Conservation (phyloP, 2,113 vertebrate genomes). For the Gallinago media region DNA sequence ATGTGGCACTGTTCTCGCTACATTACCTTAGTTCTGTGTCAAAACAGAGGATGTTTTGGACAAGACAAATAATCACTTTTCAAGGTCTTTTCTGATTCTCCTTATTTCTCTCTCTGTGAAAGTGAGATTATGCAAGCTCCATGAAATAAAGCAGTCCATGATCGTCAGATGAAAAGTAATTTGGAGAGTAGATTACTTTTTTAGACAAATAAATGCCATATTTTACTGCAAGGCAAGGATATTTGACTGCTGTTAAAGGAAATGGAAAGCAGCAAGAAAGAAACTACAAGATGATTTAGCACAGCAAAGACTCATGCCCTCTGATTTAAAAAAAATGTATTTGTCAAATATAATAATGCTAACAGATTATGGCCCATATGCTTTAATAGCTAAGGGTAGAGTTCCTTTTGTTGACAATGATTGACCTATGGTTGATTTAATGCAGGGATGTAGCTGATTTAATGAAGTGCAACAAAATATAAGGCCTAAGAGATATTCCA, state of each 20-base stretch:
- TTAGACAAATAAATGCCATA: slow-evolving; percentile 20
- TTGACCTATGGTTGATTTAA: neutral
- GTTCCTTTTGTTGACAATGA: neutral
- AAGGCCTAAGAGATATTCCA: neutral
- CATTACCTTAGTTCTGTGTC: neutral
- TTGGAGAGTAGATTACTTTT: neutral
- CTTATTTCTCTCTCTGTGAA: neutral
- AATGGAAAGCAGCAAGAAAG: neutral
- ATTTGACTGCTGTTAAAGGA: neutral
- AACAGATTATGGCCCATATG: neutral
- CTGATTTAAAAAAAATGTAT: neutral
- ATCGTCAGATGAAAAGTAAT: neutral
- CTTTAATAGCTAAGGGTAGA: slow-evolving; percentile 15
- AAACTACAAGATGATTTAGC: neutral
- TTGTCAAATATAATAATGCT: slow-evolving; percentile 15
- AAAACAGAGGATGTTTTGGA: neutral
- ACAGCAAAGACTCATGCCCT: neutral
- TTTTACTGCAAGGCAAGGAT: neutral
- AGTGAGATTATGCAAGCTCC: neutral
- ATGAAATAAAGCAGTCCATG: neutral
- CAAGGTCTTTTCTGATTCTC: neutral
- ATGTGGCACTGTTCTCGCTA: neutral
- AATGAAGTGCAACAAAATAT: neutral
- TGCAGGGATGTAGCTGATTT: neutral
- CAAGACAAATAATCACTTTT: neutral